phyloP scores from a whole-genome alignment of 2,888 invertebrate genomes.

The Drosophila testacea region DNA sequence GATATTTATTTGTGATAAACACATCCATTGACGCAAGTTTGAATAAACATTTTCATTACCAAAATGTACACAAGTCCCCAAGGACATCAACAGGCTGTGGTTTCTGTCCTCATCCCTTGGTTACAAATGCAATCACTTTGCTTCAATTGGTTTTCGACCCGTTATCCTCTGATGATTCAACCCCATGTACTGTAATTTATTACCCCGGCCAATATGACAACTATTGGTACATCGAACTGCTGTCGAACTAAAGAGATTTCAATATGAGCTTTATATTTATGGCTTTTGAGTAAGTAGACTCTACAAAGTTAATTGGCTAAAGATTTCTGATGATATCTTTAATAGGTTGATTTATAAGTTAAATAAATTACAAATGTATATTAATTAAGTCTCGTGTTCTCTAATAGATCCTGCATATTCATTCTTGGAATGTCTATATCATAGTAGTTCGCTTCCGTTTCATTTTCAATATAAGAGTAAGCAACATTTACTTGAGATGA shows the following conservation, averaged over 20 bases:
- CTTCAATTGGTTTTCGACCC: slow-evolving; percentile 66
- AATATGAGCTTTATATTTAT: not conserved
- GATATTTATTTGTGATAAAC: slow-evolving; percentile 76
- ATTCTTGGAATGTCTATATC: slow-evolving; percentile 1
- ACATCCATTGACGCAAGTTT: slow-evolving; percentile 78
- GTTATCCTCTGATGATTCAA: slow-evolving; percentile 27
- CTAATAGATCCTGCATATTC: not conserved
- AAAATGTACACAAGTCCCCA: slow-evolving; percentile 55
- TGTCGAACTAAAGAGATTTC: not conserved
- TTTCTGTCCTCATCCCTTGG: not conserved
- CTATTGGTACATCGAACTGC: not conserved
- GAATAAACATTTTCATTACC: slow-evolving; percentile 80
- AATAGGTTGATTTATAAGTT: not conserved
- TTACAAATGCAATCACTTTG: slow-evolving; percentile 57
- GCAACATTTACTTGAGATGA: not conserved
- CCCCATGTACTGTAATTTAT: slow-evolving; percentile 46
- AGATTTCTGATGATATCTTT: not conserved
- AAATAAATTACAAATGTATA: not conserved
- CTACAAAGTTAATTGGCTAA: not conserved
- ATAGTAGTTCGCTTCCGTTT: slow-evolving; percentile 16
- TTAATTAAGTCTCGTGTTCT: not conserved
- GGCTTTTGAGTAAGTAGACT: not conserved
- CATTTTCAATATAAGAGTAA: not conserved
- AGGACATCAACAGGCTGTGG: slow-evolving; percentile 37
- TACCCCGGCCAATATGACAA: slow-evolving; percentile 1